Conservation (phyloP, 2,888 invertebrate species). For the Pteria penguin region DNA sequence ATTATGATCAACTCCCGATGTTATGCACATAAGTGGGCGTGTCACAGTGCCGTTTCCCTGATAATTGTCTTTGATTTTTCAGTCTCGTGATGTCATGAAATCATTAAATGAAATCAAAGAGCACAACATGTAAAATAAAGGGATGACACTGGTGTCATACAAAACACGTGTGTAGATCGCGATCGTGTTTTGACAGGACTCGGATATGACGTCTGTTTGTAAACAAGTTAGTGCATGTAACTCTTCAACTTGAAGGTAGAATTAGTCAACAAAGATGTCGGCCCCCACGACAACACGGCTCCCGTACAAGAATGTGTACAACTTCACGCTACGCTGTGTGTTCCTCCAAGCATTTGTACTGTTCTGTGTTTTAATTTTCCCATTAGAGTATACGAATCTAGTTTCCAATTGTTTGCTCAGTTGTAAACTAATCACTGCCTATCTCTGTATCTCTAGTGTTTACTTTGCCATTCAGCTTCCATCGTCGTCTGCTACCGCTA, state of each 20-base stretch:
- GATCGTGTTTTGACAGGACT: slow-evolving; percentile 6
- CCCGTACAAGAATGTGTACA: slow-evolving; percentile 48
- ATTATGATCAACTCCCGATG: no score
- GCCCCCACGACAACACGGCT: slow-evolving; percentile 50
- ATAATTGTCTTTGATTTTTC: no score
- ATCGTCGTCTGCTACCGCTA: no score
- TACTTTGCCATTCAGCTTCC: no score
- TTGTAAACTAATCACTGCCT: slow-evolving; percentile 37
- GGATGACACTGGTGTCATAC: no score
- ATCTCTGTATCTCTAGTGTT: no score
- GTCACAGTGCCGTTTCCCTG: not conserved
- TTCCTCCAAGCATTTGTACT: slow-evolving; percentile 29
- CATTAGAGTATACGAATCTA: slow-evolving; percentile 46
- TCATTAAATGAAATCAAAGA: no score
- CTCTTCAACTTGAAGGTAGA: slow-evolving; percentile 12
- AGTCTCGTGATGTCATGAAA: no score
- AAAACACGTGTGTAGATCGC: not conserved
- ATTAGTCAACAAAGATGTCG: slow-evolving; percentile 49
- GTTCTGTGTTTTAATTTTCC: slow-evolving; percentile 34
- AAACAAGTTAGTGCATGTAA: slow-evolving; percentile 1
- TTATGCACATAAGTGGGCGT: slow-evolving; percentile 5
- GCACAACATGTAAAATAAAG: no score
- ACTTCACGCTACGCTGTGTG: slow-evolving; percentile 40
- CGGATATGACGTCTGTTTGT: slow-evolving; percentile 26
- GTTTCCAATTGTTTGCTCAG: slow-evolving; percentile 35